Conservation (phyloP, 64 coral and sea anemone species). For the Montipora capricornis region DNA sequence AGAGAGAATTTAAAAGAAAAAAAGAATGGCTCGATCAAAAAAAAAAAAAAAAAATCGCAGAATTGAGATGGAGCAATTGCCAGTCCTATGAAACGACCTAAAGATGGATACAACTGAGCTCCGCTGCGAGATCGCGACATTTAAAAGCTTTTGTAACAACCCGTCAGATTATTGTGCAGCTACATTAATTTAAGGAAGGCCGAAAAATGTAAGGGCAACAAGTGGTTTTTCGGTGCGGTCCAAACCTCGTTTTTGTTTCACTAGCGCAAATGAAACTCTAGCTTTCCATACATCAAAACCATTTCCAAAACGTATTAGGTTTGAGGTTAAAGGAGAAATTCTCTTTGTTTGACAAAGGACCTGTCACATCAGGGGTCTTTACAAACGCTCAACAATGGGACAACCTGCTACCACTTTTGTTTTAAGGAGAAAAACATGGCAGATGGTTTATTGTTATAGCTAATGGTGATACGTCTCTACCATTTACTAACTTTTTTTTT, state of each 20-base stretch:
- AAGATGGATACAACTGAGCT: background rate
- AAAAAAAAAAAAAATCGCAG: background rate
- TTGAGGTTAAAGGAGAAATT: slow-evolving; percentile 22
- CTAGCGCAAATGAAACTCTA: background rate
- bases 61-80: background rate
- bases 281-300: background rate
- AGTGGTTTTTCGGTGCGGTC: background rate
- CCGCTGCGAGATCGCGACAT: background rate
- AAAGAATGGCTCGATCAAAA: background rate
- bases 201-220: too few relatives aligned
- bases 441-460: slow-evolving; percentile 1
- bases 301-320: background rate
- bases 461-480: background rate
- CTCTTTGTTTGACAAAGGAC: slow-evolving; percentile 3
- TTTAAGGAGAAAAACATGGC: slow-evolving; percentile 15
- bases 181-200: too few relatives aligned
- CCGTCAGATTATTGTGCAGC: too few relatives aligned
- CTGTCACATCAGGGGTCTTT: background rate
- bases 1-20: background rate
- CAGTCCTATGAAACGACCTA: background rate
- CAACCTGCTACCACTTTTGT: slow-evolving; percentile 36
- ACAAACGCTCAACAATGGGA: background rate
- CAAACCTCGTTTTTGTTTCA: background rate
- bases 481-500: background rate
- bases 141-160: too few relatives aligned